phyloP scores from a whole-genome alignment of 1,140 invertebrate genomes.

The Vollenhovia emeryi region DNA sequence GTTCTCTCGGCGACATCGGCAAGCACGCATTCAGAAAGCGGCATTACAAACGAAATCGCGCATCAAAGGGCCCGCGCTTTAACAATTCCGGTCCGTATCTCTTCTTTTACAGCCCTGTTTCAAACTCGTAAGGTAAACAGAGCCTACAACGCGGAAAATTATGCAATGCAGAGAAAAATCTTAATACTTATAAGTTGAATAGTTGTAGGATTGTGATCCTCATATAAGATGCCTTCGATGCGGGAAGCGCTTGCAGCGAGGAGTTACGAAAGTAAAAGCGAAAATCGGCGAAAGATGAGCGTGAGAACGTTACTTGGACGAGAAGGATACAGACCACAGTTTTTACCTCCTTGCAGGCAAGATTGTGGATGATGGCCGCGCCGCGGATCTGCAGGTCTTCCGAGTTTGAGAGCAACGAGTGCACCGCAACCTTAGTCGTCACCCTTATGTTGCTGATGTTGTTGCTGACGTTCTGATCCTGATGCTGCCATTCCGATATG shows the following conservation, averaged over 20 bases:
- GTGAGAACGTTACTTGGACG: slow-evolving; percentile 62
- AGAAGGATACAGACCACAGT: slow-evolving; percentile 94
- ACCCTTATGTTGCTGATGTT: slow-evolving; percentile 95
- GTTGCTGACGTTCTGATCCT: slow-evolving; percentile 92
- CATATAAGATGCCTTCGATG: background rate
- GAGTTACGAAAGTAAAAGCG: slow-evolving; percentile 40
- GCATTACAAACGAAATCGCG: slow-evolving; percentile 11
- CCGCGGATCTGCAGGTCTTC: slow-evolving; percentile 91
- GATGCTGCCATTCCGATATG: slow-evolving; percentile 95
- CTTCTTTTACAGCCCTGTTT: background rate
- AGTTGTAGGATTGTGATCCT: background rate
- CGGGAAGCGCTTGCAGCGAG: background rate
- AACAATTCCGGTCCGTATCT: background rate
- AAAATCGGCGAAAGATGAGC: slow-evolving; percentile 36
- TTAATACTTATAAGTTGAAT: background rate
- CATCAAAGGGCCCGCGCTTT: background rate
- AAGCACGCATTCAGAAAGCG: slow-evolving; percentile 56
- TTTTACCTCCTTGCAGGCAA: slow-evolving; percentile 98
- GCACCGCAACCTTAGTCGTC: slow-evolving; percentile 96
- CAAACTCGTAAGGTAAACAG: background rate
- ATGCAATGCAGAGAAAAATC: background rate
- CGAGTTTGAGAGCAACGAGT: slow-evolving; percentile 92
- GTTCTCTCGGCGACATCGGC: background rate
- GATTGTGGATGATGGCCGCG: slow-evolving; percentile 95
- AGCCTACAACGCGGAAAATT: background rate